Base-by-base conservation (phyloP, 2,797 vertebrate species). In the Ptychadena robeensis region DNA sequence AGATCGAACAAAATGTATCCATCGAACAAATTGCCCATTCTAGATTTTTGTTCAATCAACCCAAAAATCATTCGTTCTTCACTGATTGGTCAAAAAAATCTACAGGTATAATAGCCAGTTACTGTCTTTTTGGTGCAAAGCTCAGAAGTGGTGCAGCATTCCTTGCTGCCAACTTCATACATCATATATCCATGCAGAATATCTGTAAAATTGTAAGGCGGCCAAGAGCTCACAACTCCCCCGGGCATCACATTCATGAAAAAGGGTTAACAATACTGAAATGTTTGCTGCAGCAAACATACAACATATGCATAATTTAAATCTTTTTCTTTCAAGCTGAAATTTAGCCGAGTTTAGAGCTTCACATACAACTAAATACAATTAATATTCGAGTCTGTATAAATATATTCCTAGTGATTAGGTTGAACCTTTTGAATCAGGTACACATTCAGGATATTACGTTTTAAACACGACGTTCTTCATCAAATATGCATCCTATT, bases 101-200 rank as follows among this genome's bases (percentile, higher is more conserved):
- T n/a, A n/a, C n/a, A n/a, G n/a, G n/a, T 22, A 59, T 9, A 44
- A 18, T 18, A 59, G 9, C 63, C 75, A 35, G 28, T 34, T 44
- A 18, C 37, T 79, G 37, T 2, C 40, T 32, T 4, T 79, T 79
- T 79, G 68, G 59, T 67, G 69, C 67, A 72, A 40, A 66, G 82
- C 69, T 67, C 37, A 59, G 27, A 65, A 27, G 75, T 72, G 53
- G 34, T 83, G 76, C 82, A 79, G 70, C 69, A 73, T 22, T 68
- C 57, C 61, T 34, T 35, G 14, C 65, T 79, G 76, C 82, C 70
- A 79, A 79, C 15, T 53, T 22, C 15, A 53, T 63, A 63, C 27
- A 18, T 82, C 73, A 70, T 15, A 63, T 53, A 68, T 44, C 25
- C 63, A 38, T 38, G 44, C 72, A 27, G 66, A 82, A 71, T 44